A percentile compares a stretch with the other conserved stretches of the same genome.
Evolutionary conservation across 1,140 invertebrate species (phyloP).

Genomic region (Ditylenchus dipsaci): DNA sequence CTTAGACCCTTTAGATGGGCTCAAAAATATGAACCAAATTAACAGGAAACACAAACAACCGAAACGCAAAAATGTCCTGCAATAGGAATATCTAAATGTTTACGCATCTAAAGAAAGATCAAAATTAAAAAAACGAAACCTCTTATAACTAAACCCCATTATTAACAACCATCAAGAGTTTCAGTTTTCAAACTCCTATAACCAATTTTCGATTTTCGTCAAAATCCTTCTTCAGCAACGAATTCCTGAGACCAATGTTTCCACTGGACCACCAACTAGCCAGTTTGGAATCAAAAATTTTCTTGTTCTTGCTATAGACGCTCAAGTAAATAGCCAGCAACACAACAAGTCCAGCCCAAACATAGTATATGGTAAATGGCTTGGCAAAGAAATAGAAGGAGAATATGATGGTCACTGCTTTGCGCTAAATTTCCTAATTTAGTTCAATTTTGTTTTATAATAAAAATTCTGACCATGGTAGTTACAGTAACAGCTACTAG

Average conservation of each 20-base stretch:
- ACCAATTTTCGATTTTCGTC: neutral
- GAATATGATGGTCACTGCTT: constrained; percentile 82
- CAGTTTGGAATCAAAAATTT: constrained; percentile 54
- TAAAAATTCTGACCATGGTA: neutral
- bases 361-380: constrained; percentile 84
- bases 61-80: too few species aligned
- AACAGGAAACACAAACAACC: too few species aligned
- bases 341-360: constrained; percentile 81
- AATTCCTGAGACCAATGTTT: neutral
- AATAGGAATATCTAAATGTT: too few species aligned
- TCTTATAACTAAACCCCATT: too few species aligned
- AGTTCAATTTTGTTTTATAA: too few species aligned
- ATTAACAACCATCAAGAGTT: too few species aligned
- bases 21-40: too few species aligned
- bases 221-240: neutral
- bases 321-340: constrained; percentile 84
- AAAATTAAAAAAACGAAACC: too few species aligned
- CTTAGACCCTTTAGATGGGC: too few species aligned
- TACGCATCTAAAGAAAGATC: too few species aligned
- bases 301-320: constrained; percentile 68
- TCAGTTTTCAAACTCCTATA: neutral
- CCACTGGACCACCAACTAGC: constrained; percentile 18
- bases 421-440: constrained; percentile 61
- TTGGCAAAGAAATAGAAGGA: constrained; percentile 90
- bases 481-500: constrained; percentile 78